Evolutionary conservation across 2,113 vertebrate species (phyloP).

Genomic region (Edolisoma coerulescens): DNA sequence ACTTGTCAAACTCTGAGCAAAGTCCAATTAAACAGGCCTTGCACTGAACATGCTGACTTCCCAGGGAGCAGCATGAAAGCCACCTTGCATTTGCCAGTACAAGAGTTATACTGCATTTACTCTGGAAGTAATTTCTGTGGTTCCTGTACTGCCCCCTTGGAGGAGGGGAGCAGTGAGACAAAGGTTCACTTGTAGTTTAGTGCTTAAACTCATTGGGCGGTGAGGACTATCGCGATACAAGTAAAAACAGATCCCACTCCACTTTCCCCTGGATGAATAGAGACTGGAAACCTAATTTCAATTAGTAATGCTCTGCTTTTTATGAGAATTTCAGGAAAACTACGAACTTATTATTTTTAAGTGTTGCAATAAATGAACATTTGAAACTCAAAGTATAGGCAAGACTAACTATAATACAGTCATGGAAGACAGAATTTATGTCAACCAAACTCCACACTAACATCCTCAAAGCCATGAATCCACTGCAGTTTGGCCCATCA

Average conservation of each 20-base stretch:
- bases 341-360: neutral
- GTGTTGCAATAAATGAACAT: neutral
- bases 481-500: neutral
- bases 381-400: neutral
- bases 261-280: neutral
- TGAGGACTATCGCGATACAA: neutral
- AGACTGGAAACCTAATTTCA: neutral
- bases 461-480: neutral
- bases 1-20: slow-evolving; percentile 32
- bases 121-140: neutral
- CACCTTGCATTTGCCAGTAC: neutral
- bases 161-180: neutral
- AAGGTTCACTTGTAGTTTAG: neutral
- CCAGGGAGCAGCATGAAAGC: neutral
- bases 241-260: neutral
- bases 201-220: neutral
- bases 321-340: neutral
- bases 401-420: neutral
- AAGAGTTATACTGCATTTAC: neutral
- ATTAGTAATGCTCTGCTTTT: neutral
- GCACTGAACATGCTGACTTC: neutral
- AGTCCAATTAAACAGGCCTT: slow-evolving; percentile 40
- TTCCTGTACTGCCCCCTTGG: neutral
- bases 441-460: neutral
- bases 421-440: neutral